Base-by-base conservation (phyloP, 2,113 vertebrate genomes). In the Sturnus vulgaris region DNA sequence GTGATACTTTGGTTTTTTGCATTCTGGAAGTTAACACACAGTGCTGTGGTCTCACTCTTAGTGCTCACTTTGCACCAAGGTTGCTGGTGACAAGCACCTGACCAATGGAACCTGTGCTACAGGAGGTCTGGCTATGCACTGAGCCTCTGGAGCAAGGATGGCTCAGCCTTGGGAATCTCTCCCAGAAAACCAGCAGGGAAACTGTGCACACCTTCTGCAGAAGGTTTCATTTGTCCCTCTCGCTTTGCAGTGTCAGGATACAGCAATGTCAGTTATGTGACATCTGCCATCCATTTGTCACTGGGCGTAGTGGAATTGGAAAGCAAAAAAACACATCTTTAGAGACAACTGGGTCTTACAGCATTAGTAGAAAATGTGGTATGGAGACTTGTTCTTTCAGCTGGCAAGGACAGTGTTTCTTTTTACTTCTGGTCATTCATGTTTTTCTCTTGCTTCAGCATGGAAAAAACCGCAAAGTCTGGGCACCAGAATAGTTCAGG, bases 101-200 rank as follows among this genome's bases (percentile, higher is more conserved):
- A 14, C 6, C 1, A 4, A 1, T 44, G 84, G 52, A 24, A 22
- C 35, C 23, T 11, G 66, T 50, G 56, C 64, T 31, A 0, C 27
- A 5, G 65, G 65, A 70, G 52, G 21, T 52, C 56, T 90, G 84
- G 52, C 50, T 46, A 42, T 7, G 44, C 21, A 0, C 42, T 7
- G 72, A 88, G 66, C 49, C 56, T 20, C 0, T 0, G 28, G 4
- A 46, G 42, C 6, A 2, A 23, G 37, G 13, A 47, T 23, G 71
- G 68, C 71, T 89, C 57, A 76, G 69, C 77, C 42, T 57, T 1
- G 2, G 44, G 35, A 27, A 1, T 23, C 44, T 50, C 20, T 40
- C 25, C 68, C 59, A 18, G 50, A 27, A 44, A 33, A 31, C 2
- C 66, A 50, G 28, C 10, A 5, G 78, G 70, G 56, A 33, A 42